Percentiles rank a stretch among this genome's conserved stretches.
Conservation (phyloP, 2,888 invertebrate species). For the Endotricha flammealis region DNA sequence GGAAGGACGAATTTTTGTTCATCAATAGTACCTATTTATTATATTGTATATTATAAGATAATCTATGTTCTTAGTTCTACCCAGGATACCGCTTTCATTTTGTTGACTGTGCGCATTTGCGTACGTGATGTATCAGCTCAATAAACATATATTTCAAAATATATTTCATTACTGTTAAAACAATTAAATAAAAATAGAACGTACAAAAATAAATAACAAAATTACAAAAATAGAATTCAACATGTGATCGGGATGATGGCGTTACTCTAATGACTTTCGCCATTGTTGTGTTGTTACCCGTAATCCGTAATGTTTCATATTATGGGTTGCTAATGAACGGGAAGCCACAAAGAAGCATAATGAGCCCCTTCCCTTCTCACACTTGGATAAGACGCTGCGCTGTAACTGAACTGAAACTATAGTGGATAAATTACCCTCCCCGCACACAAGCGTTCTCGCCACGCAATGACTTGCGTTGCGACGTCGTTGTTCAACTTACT, state of each 20-base stretch:
- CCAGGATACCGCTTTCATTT: no score
- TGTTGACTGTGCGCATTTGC: no score
- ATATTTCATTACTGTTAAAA: no score
- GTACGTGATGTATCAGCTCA: no score
- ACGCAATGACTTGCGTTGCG: constrained; percentile 61
- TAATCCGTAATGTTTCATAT: constrained; percentile 23
- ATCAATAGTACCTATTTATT: no score
- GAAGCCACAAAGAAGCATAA: constrained; percentile 44
- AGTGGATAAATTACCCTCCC: constrained; percentile 32
- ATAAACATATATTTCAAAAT: no score
- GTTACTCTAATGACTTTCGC: constrained; percentile 10
- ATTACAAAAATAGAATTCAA: not conserved
- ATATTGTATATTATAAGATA: no score
- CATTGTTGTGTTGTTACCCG: constrained; percentile 17
- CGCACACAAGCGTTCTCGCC: constrained; percentile 18
- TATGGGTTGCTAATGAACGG: constrained; percentile 39
- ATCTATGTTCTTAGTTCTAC: no score
- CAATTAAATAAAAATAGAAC: no score
- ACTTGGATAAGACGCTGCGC: constrained; percentile 28
- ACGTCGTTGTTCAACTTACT: constrained; percentile 63
- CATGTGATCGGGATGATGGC: constrained; percentile 3
- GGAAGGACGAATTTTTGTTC: no score
- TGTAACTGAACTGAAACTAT: constrained; percentile 30
- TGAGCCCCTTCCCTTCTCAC: constrained; percentile 36
- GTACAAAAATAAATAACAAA: no score